Evolutionary conservation across 1,140 invertebrate species (phyloP).

Genomic region (Ladona fulva): DNA sequence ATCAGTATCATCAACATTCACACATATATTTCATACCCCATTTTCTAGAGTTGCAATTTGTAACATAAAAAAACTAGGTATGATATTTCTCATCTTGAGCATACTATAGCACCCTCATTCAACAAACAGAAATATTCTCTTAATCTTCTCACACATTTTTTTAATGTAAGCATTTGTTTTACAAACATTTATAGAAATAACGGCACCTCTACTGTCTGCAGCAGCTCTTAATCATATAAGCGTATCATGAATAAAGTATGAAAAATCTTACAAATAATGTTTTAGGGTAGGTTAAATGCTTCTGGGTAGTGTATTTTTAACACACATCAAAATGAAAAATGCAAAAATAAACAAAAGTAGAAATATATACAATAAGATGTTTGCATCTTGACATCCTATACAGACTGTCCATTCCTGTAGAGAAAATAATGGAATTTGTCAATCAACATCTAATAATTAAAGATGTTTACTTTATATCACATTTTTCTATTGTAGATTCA

Average conservation of each 20-base stretch:
- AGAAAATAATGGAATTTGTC: slow-evolving; percentile 10
- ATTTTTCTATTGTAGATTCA: slow-evolving; percentile 7
- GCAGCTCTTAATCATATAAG: slow-evolving; percentile 9
- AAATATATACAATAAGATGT: background rate
- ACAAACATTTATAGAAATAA: slow-evolving; percentile 11
- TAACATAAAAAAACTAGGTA: slow-evolving; percentile 7
- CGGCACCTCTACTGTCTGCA: slow-evolving; percentile 1
- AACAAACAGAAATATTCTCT: slow-evolving; percentile 1
- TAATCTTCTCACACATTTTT: background rate
- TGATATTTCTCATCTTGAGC: background rate
- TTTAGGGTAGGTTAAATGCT: slow-evolving; percentile 3
- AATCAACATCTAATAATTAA: slow-evolving; percentile 9
- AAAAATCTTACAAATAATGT: slow-evolving; percentile 9
- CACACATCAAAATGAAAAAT: background rate
- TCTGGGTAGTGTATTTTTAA: background rate
- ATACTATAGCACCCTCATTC: slow-evolving; percentile 9
- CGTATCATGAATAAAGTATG: slow-evolving; percentile 6
- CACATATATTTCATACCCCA: background rate
- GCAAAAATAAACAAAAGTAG: background rate
- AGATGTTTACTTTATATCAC: slow-evolving; percentile 3
- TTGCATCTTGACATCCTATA: background rate
- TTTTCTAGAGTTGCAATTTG: background rate
- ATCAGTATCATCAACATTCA: slow-evolving; percentile 7
- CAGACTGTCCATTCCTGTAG: background rate
- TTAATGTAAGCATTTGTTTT: background rate